Conservation (phyloP, 2,113 vertebrate species). For the Microcebus murinus region DNA sequence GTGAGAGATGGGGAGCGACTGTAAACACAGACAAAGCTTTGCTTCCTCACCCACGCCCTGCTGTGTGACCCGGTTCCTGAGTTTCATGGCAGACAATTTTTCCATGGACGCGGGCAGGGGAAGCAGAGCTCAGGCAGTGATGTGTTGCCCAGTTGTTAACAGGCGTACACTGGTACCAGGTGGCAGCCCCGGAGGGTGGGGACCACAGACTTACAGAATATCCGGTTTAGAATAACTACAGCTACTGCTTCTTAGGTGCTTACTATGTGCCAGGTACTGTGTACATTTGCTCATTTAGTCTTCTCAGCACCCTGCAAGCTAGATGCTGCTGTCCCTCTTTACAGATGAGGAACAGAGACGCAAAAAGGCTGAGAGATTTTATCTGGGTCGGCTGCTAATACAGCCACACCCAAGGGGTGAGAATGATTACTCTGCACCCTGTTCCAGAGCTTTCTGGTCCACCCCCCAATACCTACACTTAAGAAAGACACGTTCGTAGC, state of each 20-base stretch:
- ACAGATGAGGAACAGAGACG: not conserved
- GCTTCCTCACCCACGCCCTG: no score
- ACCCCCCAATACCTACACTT: not conserved
- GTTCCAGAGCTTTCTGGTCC: not conserved
- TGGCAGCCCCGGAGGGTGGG: no score
- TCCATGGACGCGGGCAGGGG: no score
- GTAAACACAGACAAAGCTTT: no score
- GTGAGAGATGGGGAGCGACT: no score
- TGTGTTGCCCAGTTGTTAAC: no score
- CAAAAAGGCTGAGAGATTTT: not conserved
- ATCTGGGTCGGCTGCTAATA: not conserved
- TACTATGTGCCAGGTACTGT: fast-evolving
- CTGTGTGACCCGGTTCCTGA: no score
- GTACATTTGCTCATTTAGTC: not conserved
- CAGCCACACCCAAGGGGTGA: not conserved
- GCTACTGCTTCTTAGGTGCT: not conserved
- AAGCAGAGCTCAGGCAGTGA: no score
- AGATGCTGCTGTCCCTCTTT: not conserved
- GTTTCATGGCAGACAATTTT: no score
- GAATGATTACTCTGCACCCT: fast-evolving
- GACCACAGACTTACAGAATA: no score
- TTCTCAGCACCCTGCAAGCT: not conserved
- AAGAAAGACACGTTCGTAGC: not conserved
- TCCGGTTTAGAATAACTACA: not conserved
- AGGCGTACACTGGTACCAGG: no score